Evolutionary conservation across 2,797 vertebrate genomes (phyloP), one percentile per base, ranked within the genome.

Genomic region (Peromyscus melanophrys): DNA sequence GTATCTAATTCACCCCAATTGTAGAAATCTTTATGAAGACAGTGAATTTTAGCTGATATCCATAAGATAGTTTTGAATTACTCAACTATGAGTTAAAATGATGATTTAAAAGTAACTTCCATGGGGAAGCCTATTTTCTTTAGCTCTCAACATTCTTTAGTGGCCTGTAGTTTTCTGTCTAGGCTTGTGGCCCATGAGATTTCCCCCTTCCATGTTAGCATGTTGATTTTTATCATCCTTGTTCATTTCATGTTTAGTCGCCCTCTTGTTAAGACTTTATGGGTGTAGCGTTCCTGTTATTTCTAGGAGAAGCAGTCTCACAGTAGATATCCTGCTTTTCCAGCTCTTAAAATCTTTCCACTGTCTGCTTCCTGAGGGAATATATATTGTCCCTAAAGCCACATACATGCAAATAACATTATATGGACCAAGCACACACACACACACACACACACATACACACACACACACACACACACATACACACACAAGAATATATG

Each of bases 41-140:
- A 77, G 3, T 73, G 43, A 83, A 46, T 63, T 80, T 85, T 90
- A 87, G 11, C 4, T 6, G 37, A 43, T 81, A 10, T 34, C 43
- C 76, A 37, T 73, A 12, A 94, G 23, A 49, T 89, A 49, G 67
- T 78, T 95, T 90, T 90, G 55, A 92, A 34, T 59, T 92, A 75
- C 89, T 92, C 91, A 40, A 94, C n/a, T 14, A 27, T 77, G 37
- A 63, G 52, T 86, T 95, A 80, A 96, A 89, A 89, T 69, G 25
- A 90, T 0, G 25, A 16, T 13, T 43, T 1, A 90, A 27, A 92
- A 73, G 19, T 78, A 57, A 80, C 4, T 89, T 34, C 19, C 29
- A 4, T 13, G 17, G 17, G 9, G 6, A 84, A 34, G 29, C 34
- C 29, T 31, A 46, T 21, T 84, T 84, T 46, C 40, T 43, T 16